Conservation (phyloP, 1,140 invertebrate genomes). For the Neodiprion lecontei region DNA sequence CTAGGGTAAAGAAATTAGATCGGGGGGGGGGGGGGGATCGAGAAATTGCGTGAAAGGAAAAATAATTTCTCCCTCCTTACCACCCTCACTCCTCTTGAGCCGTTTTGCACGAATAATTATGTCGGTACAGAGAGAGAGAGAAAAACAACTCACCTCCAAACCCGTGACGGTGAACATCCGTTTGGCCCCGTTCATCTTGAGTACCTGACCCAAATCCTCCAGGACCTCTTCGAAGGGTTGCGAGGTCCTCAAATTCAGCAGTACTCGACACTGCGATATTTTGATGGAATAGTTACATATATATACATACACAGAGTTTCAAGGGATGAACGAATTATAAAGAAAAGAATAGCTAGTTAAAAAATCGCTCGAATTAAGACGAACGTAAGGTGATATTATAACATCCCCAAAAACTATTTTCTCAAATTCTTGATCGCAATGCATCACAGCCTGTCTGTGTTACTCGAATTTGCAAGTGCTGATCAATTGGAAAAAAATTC, state of each 20-base stretch:
- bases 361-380: no score
- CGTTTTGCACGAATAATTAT: no score
- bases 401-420: no score
- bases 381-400: no score
- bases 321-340: neutral
- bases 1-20: no score
- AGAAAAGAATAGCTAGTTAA: neutral
- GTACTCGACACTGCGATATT: conserved; percentile 78
- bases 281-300: conserved; percentile 26
- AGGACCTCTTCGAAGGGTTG: conserved; percentile 96
- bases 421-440: no score
- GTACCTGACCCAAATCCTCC: conserved; percentile 88
- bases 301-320: neutral
- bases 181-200: conserved; percentile 89
- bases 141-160: conserved; percentile 74
- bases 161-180: conserved; percentile 90
- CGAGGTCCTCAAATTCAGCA: conserved; percentile 89
- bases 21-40: neutral
- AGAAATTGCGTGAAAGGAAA: conserved; percentile 7
- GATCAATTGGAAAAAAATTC: no score
- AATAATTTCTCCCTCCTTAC: neutral
- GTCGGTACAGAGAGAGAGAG: no score
- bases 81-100: no score
- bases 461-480: no score
- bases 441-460: no score